Evolutionary conservation across 2,888 invertebrate species (phyloP), one percentile per base, ranked within the genome.

Genomic region (Nomada hirtipes): DNA sequence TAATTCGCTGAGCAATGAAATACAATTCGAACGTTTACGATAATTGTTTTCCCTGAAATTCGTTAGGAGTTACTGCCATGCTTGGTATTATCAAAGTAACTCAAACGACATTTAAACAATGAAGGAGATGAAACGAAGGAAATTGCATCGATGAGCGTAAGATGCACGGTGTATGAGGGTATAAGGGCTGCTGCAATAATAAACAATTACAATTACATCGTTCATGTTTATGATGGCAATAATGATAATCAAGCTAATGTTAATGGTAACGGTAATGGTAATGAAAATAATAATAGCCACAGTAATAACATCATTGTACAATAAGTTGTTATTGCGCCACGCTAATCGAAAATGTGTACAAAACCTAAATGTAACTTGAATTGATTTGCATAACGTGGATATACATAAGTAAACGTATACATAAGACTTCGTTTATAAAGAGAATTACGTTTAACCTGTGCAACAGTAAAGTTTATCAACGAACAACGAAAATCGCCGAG

Each of bases 291-390:
- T 67, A 59, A 55, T 29, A 52, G 59, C n/a, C 63, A 53, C 36
- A 11, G 57, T 75, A 61, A 67, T 71, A 29, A 36, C 47, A 20
- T 42, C 23, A 9, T 42, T 53, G 50, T 70, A 70, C 65, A 67
- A n/a, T 57, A 53, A 67, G 47, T 55, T 55, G 65, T 65, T 67
- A 82, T 61, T 67, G 23, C 59, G 52, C 69, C 74, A 53, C 47
- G 20, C 26, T 73, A 65, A 53, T 74, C 26, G 59, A 53, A 74
- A 53, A 69, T 67, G 61, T 74, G 42, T 70, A 74, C 52, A 73
- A 73, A 81, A 81, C 57, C 52, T 68, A 79, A 81, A 50, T 55
- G 52, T 52, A 64, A 78, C 44, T 23, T 26, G 44, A 61, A 68
- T 50, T 36, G 47, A 11, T 70, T 57, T 52, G 52, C 72, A 79